Percentiles rank a stretch among this genome's conserved stretches.
Evolutionary conservation across 2,888 invertebrate genomes (phyloP).

Genomic region (Mythimna pallens): DNA sequence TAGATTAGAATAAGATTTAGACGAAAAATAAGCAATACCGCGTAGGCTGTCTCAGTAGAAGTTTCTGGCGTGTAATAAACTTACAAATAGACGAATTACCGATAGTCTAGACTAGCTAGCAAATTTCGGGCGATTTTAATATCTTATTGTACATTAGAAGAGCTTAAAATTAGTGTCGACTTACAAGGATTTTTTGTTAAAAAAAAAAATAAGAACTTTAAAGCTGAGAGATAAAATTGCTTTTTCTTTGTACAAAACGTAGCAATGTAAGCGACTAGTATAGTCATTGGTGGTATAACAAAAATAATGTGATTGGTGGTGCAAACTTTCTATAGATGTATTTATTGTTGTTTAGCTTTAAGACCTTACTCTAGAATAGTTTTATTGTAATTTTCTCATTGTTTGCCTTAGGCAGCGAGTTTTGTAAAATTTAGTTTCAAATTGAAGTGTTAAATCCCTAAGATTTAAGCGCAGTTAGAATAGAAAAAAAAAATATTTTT

Average conservation of each 20-base stretch:
- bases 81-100: conserved; percentile 73
- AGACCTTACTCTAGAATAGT: conserved; percentile 75
- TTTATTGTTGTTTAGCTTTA: conserved; percentile 82
- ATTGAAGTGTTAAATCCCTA: conserved; percentile 65
- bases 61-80: conserved; percentile 78
- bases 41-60: conserved; percentile 82
- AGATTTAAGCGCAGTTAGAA: conserved; percentile 71
- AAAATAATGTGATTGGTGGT: conserved; percentile 86
- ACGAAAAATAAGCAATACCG: conserved; percentile 69
- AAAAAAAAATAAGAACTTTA: conserved; percentile 60
- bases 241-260: conserved; percentile 73
- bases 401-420: conserved; percentile 81
- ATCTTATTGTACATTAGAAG: conserved; percentile 80
- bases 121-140: conserved; percentile 82
- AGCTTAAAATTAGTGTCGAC: conserved; percentile 79
- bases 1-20: conserved; percentile 85
- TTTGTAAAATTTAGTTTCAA: conserved; percentile 63
- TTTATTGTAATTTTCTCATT: conserved; percentile 70
- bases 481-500: conserved; percentile 67
- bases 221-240: conserved; percentile 64
- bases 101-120: conserved; percentile 80
- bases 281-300: conserved; percentile 80
- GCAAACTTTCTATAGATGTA: conserved; percentile 87
- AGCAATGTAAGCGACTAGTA: conserved; percentile 77
- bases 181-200: conserved; percentile 69